Conservation (phyloP, 2,797 vertebrate species). For the Sitta carolinensis region DNA sequence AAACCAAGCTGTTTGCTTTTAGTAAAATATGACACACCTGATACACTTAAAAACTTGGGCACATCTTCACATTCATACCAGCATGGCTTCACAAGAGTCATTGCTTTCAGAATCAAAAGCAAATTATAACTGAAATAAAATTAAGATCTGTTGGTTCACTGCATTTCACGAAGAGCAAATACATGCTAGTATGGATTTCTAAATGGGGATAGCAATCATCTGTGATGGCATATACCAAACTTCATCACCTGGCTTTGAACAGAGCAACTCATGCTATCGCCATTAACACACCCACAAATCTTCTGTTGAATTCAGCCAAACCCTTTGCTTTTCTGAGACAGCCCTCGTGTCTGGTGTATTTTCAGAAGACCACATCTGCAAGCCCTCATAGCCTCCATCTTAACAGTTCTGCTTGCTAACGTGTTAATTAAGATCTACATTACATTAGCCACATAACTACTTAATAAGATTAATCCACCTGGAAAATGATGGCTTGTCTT, state of each 20-base stretch:
- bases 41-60: background rate
- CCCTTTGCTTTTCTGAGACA: conserved; percentile 10
- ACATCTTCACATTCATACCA: background rate
- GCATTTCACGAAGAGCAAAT: conserved; percentile 48
- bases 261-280: background rate
- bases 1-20: background rate
- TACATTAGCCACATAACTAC: conserved; percentile 73
- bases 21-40: background rate
- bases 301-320: background rate
- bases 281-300: background rate
- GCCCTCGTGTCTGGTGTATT: background rate
- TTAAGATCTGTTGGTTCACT: conserved; percentile 53
- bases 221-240: background rate
- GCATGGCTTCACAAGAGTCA: background rate
- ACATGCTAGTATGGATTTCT: background rate
- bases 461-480: conserved; percentile 75
- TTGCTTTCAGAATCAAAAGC: conserved; percentile 20
- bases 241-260: background rate
- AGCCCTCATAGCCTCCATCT: conserved; percentile 21
- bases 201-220: background rate
- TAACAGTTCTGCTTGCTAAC: conserved; percentile 59
- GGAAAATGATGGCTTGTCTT: conserved; percentile 72
- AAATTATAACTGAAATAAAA: conserved; percentile 36
- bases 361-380: background rate
- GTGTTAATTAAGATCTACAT: conserved; percentile 72